Evolutionary conservation across 2,113 vertebrate genomes (phyloP).

Genomic region (Poeciliopsis retropinna): DNA sequence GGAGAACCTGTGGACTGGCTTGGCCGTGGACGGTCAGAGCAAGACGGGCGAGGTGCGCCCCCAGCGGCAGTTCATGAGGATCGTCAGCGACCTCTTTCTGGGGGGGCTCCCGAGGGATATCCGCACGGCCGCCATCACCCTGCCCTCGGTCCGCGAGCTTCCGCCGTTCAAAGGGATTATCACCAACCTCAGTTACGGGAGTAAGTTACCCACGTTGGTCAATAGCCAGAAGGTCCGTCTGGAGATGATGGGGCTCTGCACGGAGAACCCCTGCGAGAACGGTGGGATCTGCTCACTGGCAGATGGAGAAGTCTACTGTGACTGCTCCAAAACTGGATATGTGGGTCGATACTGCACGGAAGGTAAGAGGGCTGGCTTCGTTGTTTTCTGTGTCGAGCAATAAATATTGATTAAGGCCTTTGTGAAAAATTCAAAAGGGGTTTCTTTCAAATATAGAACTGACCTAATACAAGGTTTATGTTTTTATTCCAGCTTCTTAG

Average conservation of each 20-base stretch:
- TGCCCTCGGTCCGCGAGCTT: constrained; percentile 85
- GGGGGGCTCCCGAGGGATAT: constrained; percentile 92
- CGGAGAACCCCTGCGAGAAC: constrained; percentile 94
- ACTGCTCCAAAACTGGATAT: constrained; percentile 95
- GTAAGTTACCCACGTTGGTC: constrained; percentile 88
- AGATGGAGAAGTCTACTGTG: constrained; percentile 91
- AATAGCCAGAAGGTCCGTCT: constrained; percentile 88
- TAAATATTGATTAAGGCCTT: constrained; percentile 53
- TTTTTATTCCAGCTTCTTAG: constrained; percentile 8
- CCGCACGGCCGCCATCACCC: constrained; percentile 87
- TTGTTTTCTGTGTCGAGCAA: constrained; percentile 48
- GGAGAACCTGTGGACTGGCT: constrained; percentile 84
- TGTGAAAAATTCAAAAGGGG: constrained; percentile 36
- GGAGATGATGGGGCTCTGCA: constrained; percentile 91
- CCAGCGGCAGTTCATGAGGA: constrained; percentile 92
- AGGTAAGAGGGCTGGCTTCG: constrained; percentile 84
- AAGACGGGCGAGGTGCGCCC: constrained; percentile 86
- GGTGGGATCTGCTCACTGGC: constrained; percentile 92
- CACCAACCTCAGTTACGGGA: constrained; percentile 91
- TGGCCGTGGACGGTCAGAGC: constrained; percentile 89
- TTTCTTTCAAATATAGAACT: constrained; percentile 27
- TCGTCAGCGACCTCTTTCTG: constrained; percentile 94
- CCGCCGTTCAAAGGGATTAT: constrained; percentile 92
- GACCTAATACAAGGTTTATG: constrained; percentile 7
- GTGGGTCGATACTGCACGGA: constrained; percentile 92